Conservation (phyloP, 2,888 invertebrate species). For the Melieria omissa region DNA sequence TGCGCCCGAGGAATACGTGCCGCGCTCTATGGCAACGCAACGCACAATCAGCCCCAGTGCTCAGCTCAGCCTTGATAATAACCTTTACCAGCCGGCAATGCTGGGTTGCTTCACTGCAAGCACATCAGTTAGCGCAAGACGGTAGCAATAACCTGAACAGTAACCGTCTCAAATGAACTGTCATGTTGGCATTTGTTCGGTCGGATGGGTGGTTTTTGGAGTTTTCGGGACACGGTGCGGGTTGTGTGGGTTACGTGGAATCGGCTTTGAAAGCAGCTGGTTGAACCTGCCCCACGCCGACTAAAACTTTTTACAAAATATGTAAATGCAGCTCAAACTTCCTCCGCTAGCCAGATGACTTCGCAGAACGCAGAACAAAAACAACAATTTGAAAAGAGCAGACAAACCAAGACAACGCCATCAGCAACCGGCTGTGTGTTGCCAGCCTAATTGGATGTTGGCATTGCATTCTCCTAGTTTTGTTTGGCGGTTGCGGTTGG, state of each 20-base stretch:
- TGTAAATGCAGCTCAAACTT: no score
- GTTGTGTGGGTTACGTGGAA: background rate
- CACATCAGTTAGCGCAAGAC: background rate
- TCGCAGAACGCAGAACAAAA: background rate
- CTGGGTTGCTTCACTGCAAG: background rate
- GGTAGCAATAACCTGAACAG: background rate
- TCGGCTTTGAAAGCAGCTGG: background rate
- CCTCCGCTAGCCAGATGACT: background rate
- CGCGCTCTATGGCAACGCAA: slow-evolving; percentile 12
- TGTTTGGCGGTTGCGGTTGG: slow-evolving; percentile 21
- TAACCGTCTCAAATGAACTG: slow-evolving; percentile 32
- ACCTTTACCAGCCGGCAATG: slow-evolving; percentile 20
- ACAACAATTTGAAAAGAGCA: background rate
- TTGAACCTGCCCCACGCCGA: background rate
- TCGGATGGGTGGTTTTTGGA: no score
- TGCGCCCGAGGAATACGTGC: slow-evolving; percentile 20
- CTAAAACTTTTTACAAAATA: background rate
- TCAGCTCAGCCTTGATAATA: slow-evolving; percentile 28
- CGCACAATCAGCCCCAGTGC: background rate
- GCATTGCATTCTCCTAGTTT: slow-evolving; percentile 13
- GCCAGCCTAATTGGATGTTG: slow-evolving; percentile 34
- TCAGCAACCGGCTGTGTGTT: slow-evolving; percentile 1
- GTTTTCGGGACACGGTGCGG: background rate
- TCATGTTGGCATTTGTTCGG: slow-evolving; percentile 21
- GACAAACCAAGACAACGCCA: background rate